Evolutionary conservation across 2,113 vertebrate species (phyloP).

Genomic region (Tringa solitaria): DNA sequence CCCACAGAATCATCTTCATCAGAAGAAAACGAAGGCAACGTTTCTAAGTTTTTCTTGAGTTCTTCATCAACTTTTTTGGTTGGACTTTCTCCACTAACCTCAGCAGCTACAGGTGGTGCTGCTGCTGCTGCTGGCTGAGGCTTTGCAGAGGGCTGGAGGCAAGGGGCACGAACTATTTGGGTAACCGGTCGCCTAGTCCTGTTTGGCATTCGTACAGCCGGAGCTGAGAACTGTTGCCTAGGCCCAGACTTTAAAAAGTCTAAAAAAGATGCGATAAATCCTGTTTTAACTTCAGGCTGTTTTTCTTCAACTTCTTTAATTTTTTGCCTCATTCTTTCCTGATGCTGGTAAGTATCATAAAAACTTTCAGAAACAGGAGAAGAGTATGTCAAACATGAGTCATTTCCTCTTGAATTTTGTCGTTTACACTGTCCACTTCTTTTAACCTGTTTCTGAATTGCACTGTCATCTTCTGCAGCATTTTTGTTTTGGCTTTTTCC

Average conservation of each 20-base stretch:
- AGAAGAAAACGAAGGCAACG: slow-evolving; percentile 91
- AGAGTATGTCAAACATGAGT: slow-evolving; percentile 78
- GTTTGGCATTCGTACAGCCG: slow-evolving; percentile 85
- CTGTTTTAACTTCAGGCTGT: slow-evolving; percentile 96
- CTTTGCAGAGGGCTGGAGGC: slow-evolving; percentile 76
- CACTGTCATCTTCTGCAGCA: slow-evolving; percentile 77
- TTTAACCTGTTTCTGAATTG: slow-evolving; percentile 79
- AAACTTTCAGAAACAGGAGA: slow-evolving; percentile 76
- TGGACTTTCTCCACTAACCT: slow-evolving; percentile 68
- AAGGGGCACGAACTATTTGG: slow-evolving; percentile 75
- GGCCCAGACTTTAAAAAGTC: slow-evolving; percentile 97
- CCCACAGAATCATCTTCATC: slow-evolving; percentile 93
- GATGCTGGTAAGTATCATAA: slow-evolving; percentile 90
- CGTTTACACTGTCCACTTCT: slow-evolving; percentile 83
- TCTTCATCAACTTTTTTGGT: slow-evolving; percentile 87
- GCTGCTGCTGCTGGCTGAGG: slow-evolving; percentile 62
- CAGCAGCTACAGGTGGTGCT: slow-evolving; percentile 66
- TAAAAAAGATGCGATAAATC: slow-evolving; percentile 96
- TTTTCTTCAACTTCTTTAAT: slow-evolving; percentile 98
- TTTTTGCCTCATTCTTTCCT: slow-evolving; percentile 96
- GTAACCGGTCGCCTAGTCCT: slow-evolving; percentile 83
- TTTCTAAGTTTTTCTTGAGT: slow-evolving; percentile 89
- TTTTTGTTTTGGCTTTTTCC: slow-evolving; percentile 81
- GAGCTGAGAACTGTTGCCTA: slow-evolving; percentile 92
- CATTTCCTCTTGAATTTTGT: slow-evolving; percentile 84